A percentile compares a stretch with the other conserved stretches of the same genome.
These are phyloP conservation scores for Mola mola DNA, from an alignment of 2,113 vertebrate species.

Conservation along the genomic window DNA sequence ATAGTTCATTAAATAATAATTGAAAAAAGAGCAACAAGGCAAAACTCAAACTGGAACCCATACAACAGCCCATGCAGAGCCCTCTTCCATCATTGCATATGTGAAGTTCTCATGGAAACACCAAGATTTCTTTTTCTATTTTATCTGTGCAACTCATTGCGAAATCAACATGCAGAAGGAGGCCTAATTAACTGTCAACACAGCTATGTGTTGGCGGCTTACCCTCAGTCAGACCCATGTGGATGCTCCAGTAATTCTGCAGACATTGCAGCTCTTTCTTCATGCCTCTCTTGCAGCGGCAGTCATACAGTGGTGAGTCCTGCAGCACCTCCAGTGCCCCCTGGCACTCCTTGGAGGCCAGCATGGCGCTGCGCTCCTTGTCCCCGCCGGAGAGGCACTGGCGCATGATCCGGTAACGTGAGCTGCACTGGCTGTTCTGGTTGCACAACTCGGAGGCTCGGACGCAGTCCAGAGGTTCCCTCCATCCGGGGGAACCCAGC, in stretches of 20 bases:
- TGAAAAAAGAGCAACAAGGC: too few species aligned
- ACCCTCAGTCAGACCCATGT: constrained; percentile 92
- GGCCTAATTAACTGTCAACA: constrained; percentile 22
- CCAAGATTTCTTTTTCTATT: background rate
- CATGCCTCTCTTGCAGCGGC: constrained; percentile 94
- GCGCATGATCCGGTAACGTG: constrained; percentile 91
- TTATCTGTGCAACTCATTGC: background rate
- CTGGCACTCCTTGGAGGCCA: constrained; percentile 94
- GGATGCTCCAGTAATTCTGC: constrained; percentile 97
- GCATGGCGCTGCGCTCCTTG: constrained; percentile 87
- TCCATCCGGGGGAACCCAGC: constrained; percentile 83
- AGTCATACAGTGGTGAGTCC: constrained; percentile 90
- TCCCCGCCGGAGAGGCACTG: constrained; percentile 94
- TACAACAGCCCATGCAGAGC: constrained; percentile 7
- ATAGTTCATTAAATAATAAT: too few species aligned
- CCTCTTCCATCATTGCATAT: constrained; percentile 1
- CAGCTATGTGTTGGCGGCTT: constrained; percentile 28
- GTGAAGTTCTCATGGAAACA: background rate
- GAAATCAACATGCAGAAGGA: constrained; percentile 26
- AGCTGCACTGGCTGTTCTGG: constrained; percentile 91
- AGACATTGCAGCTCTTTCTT: constrained; percentile 95
- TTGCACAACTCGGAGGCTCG: constrained; percentile 92
- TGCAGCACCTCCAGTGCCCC: constrained; percentile 92
- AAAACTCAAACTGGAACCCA: constrained; percentile 15
- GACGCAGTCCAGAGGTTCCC: constrained; percentile 90